Evolutionary conservation across 2,797 vertebrate species (phyloP), one percentile per base, ranked within the genome.

Genomic region (Syngnathus acus): DNA sequence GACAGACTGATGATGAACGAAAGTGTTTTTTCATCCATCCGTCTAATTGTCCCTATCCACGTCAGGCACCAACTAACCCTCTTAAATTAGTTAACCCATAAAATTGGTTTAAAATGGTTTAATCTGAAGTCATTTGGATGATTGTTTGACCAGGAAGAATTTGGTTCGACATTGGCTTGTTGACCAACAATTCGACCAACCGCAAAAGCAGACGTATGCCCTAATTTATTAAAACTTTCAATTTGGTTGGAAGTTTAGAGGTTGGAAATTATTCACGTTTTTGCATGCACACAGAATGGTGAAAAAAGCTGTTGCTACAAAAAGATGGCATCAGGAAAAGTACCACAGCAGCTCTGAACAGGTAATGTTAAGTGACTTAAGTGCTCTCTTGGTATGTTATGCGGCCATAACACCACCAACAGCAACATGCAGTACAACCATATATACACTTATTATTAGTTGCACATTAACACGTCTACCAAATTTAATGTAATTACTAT

Each of bases 271-370:
- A 54, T 42, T 61, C 65, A 73, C 38, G 62, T 48, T 23, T 53
- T 53, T 21, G 42, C 50, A 45, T 8, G 60, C 59, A 66, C 19
- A 26, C 58, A 64, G 50, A 60, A 40, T 17, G 39, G 58, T 40
- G 17, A 19, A 70, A 68, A 43, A 57, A 62, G 58, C 39, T n/a
- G 9, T 9, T 21, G 5, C 16, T 6, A 47, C 54, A 47, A 42
- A 54, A 39, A 43, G 60, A 65, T 26, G 26, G 26, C 65, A 76
- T 66, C 67, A 69, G 66, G 66, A 69, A 53, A 59, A 77, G 76
- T 74, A 69, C 62, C 48, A 72, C 62, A 70, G 42, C 26, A 64
- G 57, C 64, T 66, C 57, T 77, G 72, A 74, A 70, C 68, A 62
- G 73, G 65, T 64, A 42, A 62, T 32, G 40, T 70, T 54, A 57